phyloP scores from a whole-genome alignment of 2,888 invertebrate species.

The Andrena praecox region DNA sequence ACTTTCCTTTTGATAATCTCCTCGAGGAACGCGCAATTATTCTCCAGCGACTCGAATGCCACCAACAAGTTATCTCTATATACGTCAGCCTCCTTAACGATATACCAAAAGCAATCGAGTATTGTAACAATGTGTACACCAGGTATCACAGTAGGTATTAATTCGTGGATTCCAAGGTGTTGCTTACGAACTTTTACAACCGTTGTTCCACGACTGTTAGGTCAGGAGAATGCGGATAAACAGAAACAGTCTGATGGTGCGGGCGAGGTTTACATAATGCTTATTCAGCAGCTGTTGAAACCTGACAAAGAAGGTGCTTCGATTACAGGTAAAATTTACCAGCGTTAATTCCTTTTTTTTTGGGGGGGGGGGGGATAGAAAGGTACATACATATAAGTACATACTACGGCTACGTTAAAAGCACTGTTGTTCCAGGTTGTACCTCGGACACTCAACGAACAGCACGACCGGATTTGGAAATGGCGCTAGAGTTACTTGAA shows the following conservation, averaged over 20 bases:
- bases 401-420: no score
- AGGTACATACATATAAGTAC: not conserved
- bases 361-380: not conserved
- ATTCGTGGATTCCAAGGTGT: not conserved
- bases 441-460: constrained; percentile 86
- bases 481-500: constrained; percentile 92
- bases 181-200: constrained; percentile 3
- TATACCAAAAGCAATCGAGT: constrained; percentile 92
- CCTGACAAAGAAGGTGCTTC: constrained; percentile 81
- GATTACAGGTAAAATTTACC: constrained; percentile 73
- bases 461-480: constrained; percentile 90
- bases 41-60: constrained; percentile 94
- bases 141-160: constrained; percentile 80
- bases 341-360: not conserved
- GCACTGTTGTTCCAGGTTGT: constrained; percentile 53
- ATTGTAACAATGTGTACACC: constrained; percentile 91
- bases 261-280: constrained; percentile 86
- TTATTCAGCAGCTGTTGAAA: constrained; percentile 87
- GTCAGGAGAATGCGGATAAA: constrained; percentile 73
- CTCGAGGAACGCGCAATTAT: constrained; percentile 98
- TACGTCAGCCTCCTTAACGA: constrained; percentile 95
- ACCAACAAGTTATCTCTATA: constrained; percentile 96
- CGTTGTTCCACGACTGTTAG: constrained; percentile 54
- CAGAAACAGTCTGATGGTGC: constrained; percentile 78
- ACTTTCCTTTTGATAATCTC: constrained; percentile 94